phyloP scores from a whole-genome alignment of 2,888 invertebrate species.

The Heteropelma amictum region DNA sequence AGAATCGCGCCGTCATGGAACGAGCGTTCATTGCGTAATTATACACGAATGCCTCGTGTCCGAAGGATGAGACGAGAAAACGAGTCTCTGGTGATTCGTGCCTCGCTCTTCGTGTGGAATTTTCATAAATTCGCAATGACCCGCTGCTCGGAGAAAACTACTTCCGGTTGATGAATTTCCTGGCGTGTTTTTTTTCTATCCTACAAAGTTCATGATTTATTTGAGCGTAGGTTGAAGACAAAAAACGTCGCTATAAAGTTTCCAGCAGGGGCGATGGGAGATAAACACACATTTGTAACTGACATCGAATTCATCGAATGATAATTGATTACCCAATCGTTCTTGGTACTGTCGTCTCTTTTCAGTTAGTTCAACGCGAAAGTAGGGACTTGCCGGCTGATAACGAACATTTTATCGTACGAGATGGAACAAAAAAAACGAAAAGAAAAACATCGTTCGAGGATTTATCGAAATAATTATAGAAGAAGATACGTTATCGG shows the following conservation, averaged over 20 bases:
- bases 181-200: no score
- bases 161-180: no score
- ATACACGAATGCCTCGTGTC: not conserved
- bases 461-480: slow-evolving; percentile 25
- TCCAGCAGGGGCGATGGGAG: no score
- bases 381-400: slow-evolving; percentile 16
- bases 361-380: slow-evolving; percentile 31
- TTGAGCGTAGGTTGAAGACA: no score
- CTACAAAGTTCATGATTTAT: no score
- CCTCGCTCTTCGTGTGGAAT: not conserved
- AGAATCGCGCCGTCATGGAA: not conserved
- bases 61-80: not conserved
- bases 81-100: not conserved
- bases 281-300: no score
- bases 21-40: not conserved
- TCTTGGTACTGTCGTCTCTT: slow-evolving; percentile 19
- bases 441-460: slow-evolving; percentile 21
- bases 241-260: not conserved
- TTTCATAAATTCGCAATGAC: not conserved
- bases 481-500: slow-evolving; percentile 12
- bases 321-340: slow-evolving; percentile 29
- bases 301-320: no score
- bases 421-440: not conserved
- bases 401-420: slow-evolving; percentile 1
- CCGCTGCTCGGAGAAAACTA: no score